These are phyloP conservation scores for Prunella strophiata DNA, from an alignment of 2,797 vertebrate species.

Conservation along the genomic window DNA sequence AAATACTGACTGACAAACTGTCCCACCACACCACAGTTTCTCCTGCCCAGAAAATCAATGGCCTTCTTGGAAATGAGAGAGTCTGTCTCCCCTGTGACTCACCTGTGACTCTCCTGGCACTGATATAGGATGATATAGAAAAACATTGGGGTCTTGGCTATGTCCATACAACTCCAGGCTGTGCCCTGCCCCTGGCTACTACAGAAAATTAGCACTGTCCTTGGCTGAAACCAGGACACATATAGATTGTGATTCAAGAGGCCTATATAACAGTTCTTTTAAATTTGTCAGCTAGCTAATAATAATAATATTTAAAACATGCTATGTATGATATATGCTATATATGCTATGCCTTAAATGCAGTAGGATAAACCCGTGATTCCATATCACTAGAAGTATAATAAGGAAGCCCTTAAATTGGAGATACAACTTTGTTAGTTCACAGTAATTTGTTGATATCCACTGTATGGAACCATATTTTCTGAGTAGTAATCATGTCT, in stretches of 20 bases:
- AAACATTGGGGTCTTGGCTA: background rate
- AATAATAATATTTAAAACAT: background rate
- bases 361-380: background rate
- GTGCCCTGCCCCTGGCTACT: background rate
- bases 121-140: background rate
- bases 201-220: background rate
- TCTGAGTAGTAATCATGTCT: background rate
- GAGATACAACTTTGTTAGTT: background rate
- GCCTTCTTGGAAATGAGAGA: fast-evolving
- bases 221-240: background rate
- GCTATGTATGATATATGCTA: fast-evolving
- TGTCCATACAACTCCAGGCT: no score
- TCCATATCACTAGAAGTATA: background rate
- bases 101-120: background rate
- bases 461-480: background rate
- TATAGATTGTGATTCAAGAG: background rate
- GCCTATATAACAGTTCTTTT: background rate
- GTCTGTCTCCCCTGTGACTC: background rate
- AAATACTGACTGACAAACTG: no score
- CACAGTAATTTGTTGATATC: background rate
- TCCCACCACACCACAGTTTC: background rate
- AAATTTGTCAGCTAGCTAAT: background rate
- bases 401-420: background rate
- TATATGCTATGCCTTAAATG: background rate
- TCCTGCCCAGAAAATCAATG: background rate